Base-by-base conservation (phyloP, 2,113 vertebrate genomes). In the Etia nguti region DNA sequence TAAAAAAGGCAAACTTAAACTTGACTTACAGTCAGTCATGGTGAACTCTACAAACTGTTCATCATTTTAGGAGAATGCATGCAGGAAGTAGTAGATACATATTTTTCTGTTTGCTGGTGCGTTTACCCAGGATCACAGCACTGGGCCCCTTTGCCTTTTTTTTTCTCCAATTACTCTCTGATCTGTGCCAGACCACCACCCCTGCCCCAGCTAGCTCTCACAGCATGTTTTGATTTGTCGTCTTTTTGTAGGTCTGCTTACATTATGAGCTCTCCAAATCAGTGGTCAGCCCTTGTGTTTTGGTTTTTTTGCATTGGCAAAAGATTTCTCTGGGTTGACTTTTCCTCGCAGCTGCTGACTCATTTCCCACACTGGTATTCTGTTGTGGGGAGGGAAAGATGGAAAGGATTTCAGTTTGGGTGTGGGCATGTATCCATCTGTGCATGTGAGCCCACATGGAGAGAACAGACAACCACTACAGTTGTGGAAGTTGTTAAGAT, bases 361-460 rank as follows among this genome's bases (percentile, higher is more conserved):
- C 93, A 95, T 95, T 95, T 96, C 95, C 95, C 93, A 95, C 91
- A 91, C 75, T 92, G 90, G 92, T 92, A 82, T 93, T 93, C 79
- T 83, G 87, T 89, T 86, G 50, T 90, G 80, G 87, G 68, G 80
- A 85, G 52, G 82, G 81, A 81, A 81, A 34, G 82, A 88, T 90
- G 88, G 93, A 80, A 87, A 84, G 68, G 73, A 50, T 87, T 92
- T 90, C 31, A 80, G 43, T 88, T 87, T 89, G 86, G 90, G 93
- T 91, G 92, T 92, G 89, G 91, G 90, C 70, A 90, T 87, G 65
- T 86, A 73, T 87, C 41, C 68, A 57, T 92, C 38, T 90, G 87
- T 90, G 86, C 81, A 43, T 92, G 81, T 86, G 26, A 86, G 86
- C 57, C 57, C 84, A 86, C n/a, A 34, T 60, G 80, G 36, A 36